Evolutionary conservation across 1,140 invertebrate species (phyloP).

Genomic region (Pogonomyrmex barbatus): DNA sequence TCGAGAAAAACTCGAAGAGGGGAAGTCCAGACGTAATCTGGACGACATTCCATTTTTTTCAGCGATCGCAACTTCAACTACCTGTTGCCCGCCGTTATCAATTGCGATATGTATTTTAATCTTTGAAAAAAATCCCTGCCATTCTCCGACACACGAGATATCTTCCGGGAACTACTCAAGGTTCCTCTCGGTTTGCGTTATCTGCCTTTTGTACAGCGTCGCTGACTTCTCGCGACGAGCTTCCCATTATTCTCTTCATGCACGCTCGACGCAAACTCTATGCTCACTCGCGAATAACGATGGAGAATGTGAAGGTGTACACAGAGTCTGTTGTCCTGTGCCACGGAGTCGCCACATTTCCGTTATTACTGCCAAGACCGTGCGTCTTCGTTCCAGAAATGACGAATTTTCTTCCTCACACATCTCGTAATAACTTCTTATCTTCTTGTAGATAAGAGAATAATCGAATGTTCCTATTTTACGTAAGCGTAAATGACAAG

Average conservation of each 20-base stretch:
- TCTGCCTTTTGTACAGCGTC: conserved; percentile 19
- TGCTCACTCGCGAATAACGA: conserved; percentile 26
- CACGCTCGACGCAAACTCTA: conserved; percentile 14
- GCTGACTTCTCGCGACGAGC: neutral
- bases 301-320: conserved; percentile 8
- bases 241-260: conserved; percentile 37
- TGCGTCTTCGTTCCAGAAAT: conserved; percentile 7
- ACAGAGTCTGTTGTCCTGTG: neutral
- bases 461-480: neutral
- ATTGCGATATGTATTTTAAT: neutral
- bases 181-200: neutral
- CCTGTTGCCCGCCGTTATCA: neutral
- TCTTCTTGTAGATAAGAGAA: neutral
- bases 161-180: neutral
- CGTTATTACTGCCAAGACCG: neutral
- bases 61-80: neutral
- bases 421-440: neutral
- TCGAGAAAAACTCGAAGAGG: neutral
- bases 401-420: neutral
- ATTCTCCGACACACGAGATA: too few relatives aligned
- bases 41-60: neutral
- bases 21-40: neutral
- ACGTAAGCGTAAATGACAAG: neutral
- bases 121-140: neutral
- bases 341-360: conserved; percentile 7